Conservation (phyloP, 2,888 invertebrate genomes). For the Lagria hirta region DNA sequence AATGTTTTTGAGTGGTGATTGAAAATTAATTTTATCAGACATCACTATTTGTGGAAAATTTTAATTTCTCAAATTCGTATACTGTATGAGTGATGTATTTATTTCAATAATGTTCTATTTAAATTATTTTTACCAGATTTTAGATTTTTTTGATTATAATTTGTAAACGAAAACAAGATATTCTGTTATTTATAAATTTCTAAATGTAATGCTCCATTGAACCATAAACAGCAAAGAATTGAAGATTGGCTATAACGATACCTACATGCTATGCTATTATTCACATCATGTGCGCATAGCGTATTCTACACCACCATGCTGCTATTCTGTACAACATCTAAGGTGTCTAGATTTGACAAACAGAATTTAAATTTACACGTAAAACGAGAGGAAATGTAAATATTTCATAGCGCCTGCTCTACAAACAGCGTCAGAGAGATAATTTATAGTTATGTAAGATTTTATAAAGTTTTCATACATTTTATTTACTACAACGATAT, state of each 20-base stretch:
- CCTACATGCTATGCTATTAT: conserved; percentile 13
- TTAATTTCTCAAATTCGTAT: no score
- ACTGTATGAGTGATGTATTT: no score
- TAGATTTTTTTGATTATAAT: no score
- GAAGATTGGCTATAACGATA: conserved; percentile 16
- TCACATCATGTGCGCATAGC: conserved; percentile 25
- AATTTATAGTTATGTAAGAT: conserved; percentile 45
- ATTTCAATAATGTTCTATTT: no score
- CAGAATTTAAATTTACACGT: conserved; percentile 44
- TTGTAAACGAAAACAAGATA: no score
- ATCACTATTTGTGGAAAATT: no score
- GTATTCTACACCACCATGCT: conserved; percentile 15
- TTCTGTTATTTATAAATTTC: no score
- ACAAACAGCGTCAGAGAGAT: conserved; percentile 41
- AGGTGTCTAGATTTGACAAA: conserved; percentile 43
- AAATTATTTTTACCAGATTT: no score
- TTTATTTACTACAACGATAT: no score
- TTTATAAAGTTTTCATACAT: conserved; percentile 27
- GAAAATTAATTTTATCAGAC: no score
- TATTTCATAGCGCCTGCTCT: conserved; percentile 44
- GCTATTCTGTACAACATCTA: conserved; percentile 19
- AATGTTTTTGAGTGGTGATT: no score
- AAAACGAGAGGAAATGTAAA: conserved; percentile 44
- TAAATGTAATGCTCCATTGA: conserved; percentile 1
- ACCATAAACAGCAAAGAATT: conserved; percentile 9